Evolutionary conservation across 2,888 invertebrate genomes (phyloP), one percentile per base, ranked within the genome.

Genomic region (Lampropteryx suffumata): DNA sequence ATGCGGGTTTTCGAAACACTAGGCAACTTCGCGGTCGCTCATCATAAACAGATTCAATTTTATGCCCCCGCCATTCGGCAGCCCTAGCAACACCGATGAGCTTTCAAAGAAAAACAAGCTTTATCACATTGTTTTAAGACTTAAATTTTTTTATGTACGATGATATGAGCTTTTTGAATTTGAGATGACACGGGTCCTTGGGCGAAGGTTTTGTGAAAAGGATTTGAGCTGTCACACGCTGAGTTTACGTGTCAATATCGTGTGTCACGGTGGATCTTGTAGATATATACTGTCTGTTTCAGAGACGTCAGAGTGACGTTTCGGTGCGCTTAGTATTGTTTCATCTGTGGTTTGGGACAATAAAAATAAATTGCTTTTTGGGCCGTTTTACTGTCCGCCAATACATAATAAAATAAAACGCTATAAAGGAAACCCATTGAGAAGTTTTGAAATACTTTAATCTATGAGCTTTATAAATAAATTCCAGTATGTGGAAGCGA

Each of bases 11-110:
- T 44, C 35, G 17, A 33, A 14, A 49, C 34, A 54, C 39, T 35
- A 41, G 43, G 36, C 39, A 50, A 50, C 21, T 48, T 50, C 41
- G 37, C 35, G 21, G 35, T 36, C 44, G 48, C 54, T 67, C 74
- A 78, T 81, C 82, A 83, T 82, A 82, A 84, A 84, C 78, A 80
- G 71, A 85, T 85, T 87, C 77, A 85, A 84, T 87, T 83, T 82
- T 79, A 84, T 79, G 63, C 76, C 69, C 71, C 51, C 54, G 68
- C 71, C 56, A 65, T 69, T 70, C 72, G 70, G 35, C 32, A 33
- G 17, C 41, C 35, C 33, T 42, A 4, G 24, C 21, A 35, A 35
- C 21, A 17, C 17, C 13, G 7, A 26, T n/a, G 7, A 2, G 9
- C 9, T 35, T 42, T 24, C 8, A 36, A n/a, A 10, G 13, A n/a